phyloP scores from a whole-genome alignment of 1,140 invertebrate species.

The Bombus waltoni region DNA sequence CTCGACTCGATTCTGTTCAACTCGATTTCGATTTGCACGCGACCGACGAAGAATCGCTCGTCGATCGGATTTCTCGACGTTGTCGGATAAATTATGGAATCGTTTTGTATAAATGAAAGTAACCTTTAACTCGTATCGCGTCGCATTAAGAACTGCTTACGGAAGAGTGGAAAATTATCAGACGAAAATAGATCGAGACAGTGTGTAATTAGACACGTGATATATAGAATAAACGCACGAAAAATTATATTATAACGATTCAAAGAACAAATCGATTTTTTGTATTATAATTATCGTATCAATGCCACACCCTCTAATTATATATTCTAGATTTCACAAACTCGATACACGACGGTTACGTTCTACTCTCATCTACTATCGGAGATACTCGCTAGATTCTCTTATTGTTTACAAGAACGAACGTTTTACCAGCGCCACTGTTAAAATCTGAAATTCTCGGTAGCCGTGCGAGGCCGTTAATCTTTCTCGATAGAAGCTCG shows the following conservation, averaged over 20 bases:
- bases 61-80: background rate
- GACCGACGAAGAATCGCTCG: background rate
- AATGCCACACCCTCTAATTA: too few species aligned
- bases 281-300: too few species aligned
- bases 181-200: too few species aligned
- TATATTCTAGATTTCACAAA: background rate
- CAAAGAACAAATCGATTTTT: too few species aligned
- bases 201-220: too few species aligned
- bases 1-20: background rate
- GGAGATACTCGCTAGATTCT: background rate
- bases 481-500: constrained; percentile 47
- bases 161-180: background rate
- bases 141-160: too few species aligned
- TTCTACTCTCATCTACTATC: too few species aligned
- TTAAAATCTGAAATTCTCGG: constrained; percentile 38
- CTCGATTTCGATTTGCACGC: constrained; percentile 7
- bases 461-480: constrained; percentile 40
- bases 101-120: background rate
- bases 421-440: background rate
- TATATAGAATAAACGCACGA: too few species aligned
- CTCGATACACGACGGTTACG: fast-evolving
- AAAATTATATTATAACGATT: too few species aligned
- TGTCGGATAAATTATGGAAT: too few species aligned
- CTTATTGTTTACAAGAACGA: constrained; percentile 13
- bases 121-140: background rate